These are phyloP conservation scores for Eulemur coronatus DNA, from an alignment of 2,797 vertebrate species.

Conservation along the genomic window DNA sequence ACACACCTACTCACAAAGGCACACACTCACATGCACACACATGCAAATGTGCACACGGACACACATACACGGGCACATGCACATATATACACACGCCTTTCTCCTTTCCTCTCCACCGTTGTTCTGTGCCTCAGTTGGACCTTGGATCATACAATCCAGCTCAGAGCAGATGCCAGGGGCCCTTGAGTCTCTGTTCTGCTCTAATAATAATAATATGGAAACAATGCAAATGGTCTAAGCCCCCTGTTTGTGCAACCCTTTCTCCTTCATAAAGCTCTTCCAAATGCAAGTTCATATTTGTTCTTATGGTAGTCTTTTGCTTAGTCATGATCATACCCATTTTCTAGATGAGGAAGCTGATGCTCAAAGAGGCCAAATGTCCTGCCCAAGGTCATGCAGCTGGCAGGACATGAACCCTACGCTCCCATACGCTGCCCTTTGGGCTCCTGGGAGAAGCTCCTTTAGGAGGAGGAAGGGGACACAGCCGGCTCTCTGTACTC, in stretches of 20 bases:
- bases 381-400: not conserved
- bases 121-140: not conserved
- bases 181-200: not conserved
- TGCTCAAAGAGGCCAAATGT: not conserved
- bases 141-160: conserved; percentile 16
- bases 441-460: not conserved
- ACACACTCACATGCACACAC: not conserved
- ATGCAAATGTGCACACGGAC: no score
- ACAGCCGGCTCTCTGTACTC: not conserved
- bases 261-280: not conserved
- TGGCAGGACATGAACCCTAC: not conserved
- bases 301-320: not conserved
- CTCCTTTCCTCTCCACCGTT: not conserved
- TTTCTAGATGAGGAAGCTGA: conserved; percentile 37
- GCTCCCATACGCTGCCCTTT: not conserved
- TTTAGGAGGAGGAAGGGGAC: not conserved
- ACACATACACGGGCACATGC: not conserved
- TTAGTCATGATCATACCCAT: not conserved
- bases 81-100: not conserved
- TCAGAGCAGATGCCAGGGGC: not conserved
- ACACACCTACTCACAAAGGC: no score
- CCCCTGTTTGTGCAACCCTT: not conserved
- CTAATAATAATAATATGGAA: not conserved
- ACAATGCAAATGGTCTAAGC: not conserved
- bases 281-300: not conserved